A percentile compares a stretch with the other conserved stretches of the same genome.
phyloP scores from a whole-genome alignment of 2,888 invertebrate species.

The Xestia c-nigrum region DNA sequence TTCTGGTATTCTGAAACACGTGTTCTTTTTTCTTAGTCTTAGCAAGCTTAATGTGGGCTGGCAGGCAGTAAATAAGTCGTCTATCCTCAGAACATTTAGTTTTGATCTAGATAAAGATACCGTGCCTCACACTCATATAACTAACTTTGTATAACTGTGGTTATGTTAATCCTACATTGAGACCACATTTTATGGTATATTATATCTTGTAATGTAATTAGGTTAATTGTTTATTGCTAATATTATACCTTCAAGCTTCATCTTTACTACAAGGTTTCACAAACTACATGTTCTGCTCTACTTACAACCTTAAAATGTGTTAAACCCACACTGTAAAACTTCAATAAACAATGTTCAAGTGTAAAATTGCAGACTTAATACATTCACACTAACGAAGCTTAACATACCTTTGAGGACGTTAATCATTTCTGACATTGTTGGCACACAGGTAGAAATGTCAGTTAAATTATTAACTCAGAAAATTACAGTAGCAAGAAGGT shows the following conservation, averaged over 20 bases:
- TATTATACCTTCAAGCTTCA: slow-evolving; percentile 34
- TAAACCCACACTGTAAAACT: not conserved
- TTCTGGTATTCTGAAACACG: not conserved
- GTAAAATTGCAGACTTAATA: slow-evolving; percentile 1
- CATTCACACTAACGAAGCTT: slow-evolving; percentile 15
- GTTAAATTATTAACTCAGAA: slow-evolving; percentile 38
- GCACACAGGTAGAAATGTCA: slow-evolving; percentile 46
- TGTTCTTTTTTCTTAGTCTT: not conserved
- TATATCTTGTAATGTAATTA: slow-evolving; percentile 49
- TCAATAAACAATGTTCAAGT: not conserved
- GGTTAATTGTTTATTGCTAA: slow-evolving; percentile 64
- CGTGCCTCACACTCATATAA: slow-evolving; percentile 1
- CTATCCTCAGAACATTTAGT: slow-evolving; percentile 19
- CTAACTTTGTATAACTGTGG: slow-evolving; percentile 8
- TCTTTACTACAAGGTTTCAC: slow-evolving; percentile 40
- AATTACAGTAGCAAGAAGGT: slow-evolving; percentile 35
- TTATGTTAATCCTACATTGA: slow-evolving; percentile 55
- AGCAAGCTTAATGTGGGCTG: not conserved
- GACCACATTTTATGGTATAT: slow-evolving; percentile 52
- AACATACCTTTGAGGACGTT: slow-evolving; percentile 22
- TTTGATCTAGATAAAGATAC: slow-evolving; percentile 45
- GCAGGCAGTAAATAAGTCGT: not conserved
- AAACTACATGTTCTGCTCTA: slow-evolving; percentile 33
- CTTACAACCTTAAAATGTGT: slow-evolving; percentile 19
- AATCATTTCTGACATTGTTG: slow-evolving; percentile 40